A percentile compares a stretch with the other conserved stretches of the same genome.
phyloP scores from a whole-genome alignment of 2,888 invertebrate species.

The Homarus gammarus region DNA sequence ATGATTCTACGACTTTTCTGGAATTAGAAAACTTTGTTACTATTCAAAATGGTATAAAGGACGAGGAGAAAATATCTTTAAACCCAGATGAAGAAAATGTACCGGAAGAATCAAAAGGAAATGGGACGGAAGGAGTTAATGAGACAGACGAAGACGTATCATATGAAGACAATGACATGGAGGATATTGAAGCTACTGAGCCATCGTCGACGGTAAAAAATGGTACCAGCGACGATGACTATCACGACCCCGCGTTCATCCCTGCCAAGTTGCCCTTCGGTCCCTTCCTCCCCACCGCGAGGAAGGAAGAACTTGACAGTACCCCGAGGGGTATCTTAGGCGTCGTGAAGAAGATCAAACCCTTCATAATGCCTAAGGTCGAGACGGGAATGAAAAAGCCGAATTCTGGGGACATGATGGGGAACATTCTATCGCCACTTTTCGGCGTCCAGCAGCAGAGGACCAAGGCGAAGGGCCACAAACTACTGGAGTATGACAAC shows the following conservation, averaged over 20 bases:
- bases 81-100: not conserved
- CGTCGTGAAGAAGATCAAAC: conserved; percentile 32
- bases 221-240: not conserved
- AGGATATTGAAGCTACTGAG: not conserved
- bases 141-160: not conserved
- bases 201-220: not conserved
- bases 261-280: conserved; percentile 66
- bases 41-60: not conserved
- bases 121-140: not conserved
- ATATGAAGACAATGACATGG: too few species aligned
- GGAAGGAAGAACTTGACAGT: not conserved
- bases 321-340: not conserved
- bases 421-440: conserved; percentile 54
- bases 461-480: conserved; percentile 28
- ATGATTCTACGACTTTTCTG: too few species aligned
- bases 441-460: conserved; percentile 29
- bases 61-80: not conserved
- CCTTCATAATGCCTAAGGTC: conserved; percentile 32
- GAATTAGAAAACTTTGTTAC: too few species aligned
- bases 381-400: not conserved
- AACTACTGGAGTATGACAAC: conserved; percentile 45
- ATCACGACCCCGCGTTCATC: conserved; percentile 42
- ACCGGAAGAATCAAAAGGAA: not conserved
- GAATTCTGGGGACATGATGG: conserved; percentile 50
- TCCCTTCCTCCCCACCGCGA: conserved; percentile 41